phyloP scores from a whole-genome alignment of 1,140 invertebrate species.

The Panonychus citri region DNA sequence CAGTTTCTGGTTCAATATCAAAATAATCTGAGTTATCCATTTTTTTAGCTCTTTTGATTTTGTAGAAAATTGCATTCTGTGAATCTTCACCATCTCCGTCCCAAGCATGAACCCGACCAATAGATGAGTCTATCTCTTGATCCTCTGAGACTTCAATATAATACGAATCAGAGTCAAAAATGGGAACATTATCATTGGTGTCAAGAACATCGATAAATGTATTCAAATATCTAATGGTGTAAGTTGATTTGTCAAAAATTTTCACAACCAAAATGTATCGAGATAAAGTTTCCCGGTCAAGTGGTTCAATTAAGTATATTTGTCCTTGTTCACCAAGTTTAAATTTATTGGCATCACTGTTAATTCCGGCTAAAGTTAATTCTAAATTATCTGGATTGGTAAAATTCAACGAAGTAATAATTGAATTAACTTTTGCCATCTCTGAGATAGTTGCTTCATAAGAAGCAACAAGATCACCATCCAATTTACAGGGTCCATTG shows the following conservation, averaged over 20 bases:
- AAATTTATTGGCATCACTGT: not conserved
- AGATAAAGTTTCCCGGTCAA: not conserved
- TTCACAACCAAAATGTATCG: not conserved
- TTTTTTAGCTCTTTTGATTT: constrained; percentile 32
- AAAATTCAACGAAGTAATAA: not conserved
- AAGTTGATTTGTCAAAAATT: not conserved
- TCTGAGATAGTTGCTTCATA: not conserved
- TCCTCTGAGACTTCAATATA: constrained; percentile 40
- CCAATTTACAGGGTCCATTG: not conserved
- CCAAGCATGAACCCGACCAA: constrained; percentile 79
- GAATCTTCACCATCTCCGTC: constrained; percentile 86
- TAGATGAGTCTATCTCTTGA: constrained; percentile 56
- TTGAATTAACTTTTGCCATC: too few relatives aligned
- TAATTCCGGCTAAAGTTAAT: constrained; percentile 42
- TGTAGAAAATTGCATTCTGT: constrained; percentile 73
- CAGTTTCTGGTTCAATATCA: constrained; percentile 82
- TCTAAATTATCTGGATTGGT: constrained; percentile 43
- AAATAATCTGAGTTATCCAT: constrained; percentile 46
- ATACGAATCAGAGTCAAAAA: constrained; percentile 32
- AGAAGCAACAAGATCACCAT: not conserved
- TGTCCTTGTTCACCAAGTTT: not conserved
- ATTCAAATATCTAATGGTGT: constrained; percentile 23
- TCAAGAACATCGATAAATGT: constrained; percentile 54
- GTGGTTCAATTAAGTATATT: not conserved
- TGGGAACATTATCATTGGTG: constrained; percentile 76